phyloP scores from a whole-genome alignment of 1,140 invertebrate genomes.

The Brachionus koreanus region DNA sequence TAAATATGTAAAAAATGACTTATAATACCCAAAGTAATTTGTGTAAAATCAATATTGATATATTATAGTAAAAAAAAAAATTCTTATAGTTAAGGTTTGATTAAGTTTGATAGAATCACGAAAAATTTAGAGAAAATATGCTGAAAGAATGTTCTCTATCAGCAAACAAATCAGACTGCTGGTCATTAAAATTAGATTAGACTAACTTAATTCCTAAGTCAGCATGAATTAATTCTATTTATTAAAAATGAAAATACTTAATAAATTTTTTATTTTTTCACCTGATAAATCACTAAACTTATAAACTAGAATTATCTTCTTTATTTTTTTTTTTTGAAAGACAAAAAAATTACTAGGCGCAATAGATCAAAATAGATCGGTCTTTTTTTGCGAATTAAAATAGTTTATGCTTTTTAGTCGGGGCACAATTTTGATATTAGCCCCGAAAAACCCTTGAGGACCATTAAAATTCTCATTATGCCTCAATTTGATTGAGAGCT shows the following conservation, averaged over 20 bases:
- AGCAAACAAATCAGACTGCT: background rate
- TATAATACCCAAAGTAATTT: background rate
- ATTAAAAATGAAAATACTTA: too few relatives aligned
- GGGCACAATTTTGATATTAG: background rate
- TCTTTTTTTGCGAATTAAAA: conserved; percentile 1
- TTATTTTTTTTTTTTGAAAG: background rate
- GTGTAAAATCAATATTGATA: background rate
- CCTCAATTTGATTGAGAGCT: background rate
- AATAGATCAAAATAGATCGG: background rate
- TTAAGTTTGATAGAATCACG: background rate
- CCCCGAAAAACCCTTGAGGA: background rate
- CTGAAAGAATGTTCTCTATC: conserved; percentile 1
- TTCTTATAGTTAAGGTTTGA: background rate
- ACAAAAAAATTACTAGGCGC: background rate
- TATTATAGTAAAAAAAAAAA: background rate
- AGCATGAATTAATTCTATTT: background rate
- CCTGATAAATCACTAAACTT: background rate
- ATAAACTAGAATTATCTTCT: background rate
- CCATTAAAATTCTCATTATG: conserved; percentile 2
- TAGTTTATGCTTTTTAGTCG: background rate
- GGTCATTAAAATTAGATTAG: background rate
- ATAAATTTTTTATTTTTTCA: background rate
- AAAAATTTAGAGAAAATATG: background rate
- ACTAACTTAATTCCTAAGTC: background rate
- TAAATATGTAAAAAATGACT: background rate